Percentiles rank a stretch among this genome's conserved stretches.
These are phyloP conservation scores for Sebastes fasciatus DNA, from an alignment of 2,113 vertebrate genomes.

Conservation along the genomic window DNA sequence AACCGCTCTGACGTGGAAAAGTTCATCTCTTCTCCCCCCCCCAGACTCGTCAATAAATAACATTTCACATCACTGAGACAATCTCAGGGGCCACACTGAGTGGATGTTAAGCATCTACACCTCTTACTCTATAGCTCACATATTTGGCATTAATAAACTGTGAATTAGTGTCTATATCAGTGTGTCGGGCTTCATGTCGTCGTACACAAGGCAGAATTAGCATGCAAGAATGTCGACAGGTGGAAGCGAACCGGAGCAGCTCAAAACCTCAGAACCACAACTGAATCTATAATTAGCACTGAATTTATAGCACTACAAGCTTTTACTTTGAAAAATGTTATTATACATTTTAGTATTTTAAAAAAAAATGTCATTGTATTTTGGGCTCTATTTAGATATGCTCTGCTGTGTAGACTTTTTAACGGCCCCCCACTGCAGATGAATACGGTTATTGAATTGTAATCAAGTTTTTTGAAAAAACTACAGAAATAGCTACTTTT, in stretches of 20 bases:
- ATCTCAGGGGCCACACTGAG: neutral
- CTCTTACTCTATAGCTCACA: neutral
- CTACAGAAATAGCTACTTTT: neutral
- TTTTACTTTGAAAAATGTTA: neutral
- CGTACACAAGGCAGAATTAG: conserved; percentile 40
- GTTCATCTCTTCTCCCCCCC: neutral
- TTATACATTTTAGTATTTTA: too few relatives aligned
- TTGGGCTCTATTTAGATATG: neutral
- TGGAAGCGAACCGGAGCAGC: conserved; percentile 6
- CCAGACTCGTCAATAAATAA: conserved; percentile 69
- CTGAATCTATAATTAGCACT: neutral
- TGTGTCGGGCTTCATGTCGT: neutral
- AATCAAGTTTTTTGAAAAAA: neutral
- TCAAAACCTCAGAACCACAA: neutral
- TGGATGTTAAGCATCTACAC: neutral
- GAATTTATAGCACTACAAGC: neutral
- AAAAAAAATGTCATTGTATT: too few relatives aligned
- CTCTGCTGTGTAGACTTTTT: neutral
- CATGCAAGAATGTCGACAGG: conserved; percentile 17
- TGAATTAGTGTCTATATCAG: neutral
- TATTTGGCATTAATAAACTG: conserved; percentile 28
- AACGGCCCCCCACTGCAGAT: neutral
- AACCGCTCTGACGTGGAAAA: conserved; percentile 8
- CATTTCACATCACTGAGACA: conserved; percentile 39
- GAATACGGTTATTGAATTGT: neutral